Evolutionary conservation across 2,888 invertebrate species (phyloP), one percentile per base, ranked within the genome.

Genomic region (Tiliacea aurago): DNA sequence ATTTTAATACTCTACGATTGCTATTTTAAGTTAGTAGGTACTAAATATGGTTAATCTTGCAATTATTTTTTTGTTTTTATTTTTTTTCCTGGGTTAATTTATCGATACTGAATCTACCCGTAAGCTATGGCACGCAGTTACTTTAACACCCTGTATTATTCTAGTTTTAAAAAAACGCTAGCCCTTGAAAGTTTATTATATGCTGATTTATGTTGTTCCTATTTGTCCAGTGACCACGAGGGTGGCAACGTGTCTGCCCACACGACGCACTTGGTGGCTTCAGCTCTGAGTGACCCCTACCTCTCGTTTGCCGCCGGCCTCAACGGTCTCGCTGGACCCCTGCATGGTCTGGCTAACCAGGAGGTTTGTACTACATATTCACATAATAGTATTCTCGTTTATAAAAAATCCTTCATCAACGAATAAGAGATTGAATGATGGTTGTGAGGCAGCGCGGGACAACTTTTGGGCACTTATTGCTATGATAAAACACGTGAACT

Each of bases 171-270:
- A 15, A 15, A 51, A 18, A 11, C 15, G 3, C 0, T 49, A 33
- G 15, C 2, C 1, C 6, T 45, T n/a, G 4, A 43, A 56, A 5
- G 4, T 28, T 23, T 51, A 0, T 13, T 23, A n/a, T 37, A 37
- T 56, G 20, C 23, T 76, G 51, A 58, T 23, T 55, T 20, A 58
- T 55, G n/a, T 49, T 45, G 6, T 71, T 65, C 66, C 37, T 71
- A 81, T 84, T 84, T 83, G 80, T 81, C n/a, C 92, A 96, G 98
- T 96, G 99, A 99, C 93, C 99, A 99, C 95, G 99, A 99, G 95
- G 99, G 99, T 86, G 99, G 99, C 87, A 99, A 99, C 93, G 99
- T 99, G 10, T 99, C 99, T 13, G 99, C 99, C 4, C 99, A 99
- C 95, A 98, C 99, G 0, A 98, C 98, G 20, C 99, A 99, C 94